phyloP scores from a whole-genome alignment of 2,888 invertebrate species.

The Cantharis rufa region DNA sequence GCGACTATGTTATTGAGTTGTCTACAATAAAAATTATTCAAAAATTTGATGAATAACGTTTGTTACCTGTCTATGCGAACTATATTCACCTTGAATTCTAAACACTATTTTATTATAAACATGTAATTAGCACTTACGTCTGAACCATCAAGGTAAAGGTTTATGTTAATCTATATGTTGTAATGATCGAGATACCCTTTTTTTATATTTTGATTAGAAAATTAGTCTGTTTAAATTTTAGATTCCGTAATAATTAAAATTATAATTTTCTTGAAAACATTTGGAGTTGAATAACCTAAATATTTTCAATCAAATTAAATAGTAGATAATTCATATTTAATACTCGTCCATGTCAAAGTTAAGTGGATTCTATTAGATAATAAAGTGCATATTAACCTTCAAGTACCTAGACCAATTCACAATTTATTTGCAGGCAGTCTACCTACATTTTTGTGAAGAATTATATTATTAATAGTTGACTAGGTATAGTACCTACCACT shows the following conservation, averaged over 20 bases:
- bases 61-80: not conserved
- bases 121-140: not conserved
- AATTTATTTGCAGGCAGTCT: not conserved
- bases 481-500: not conserved
- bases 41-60: not conserved
- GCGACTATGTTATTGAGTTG: not conserved
- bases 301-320: constrained; percentile 1
- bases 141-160: not conserved
- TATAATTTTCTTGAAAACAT: not conserved
- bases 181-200: not conserved
- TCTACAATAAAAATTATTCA: not conserved
- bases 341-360: constrained; percentile 1
- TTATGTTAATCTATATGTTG: not conserved
- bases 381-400: not conserved
- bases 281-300: constrained; percentile 7
- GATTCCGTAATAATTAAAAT: not conserved
- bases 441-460: not conserved
- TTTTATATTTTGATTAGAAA: not conserved
- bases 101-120: not conserved
- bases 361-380: constrained; percentile 7
- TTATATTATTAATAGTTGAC: not conserved
- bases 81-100: not conserved
- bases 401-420: not conserved
- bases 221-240: not conserved
- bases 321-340: constrained; percentile 2